Percentiles rank a stretch among this genome's conserved stretches.
phyloP scores from a whole-genome alignment of 2,888 invertebrate species.

The Trichogramma evanescens region DNA sequence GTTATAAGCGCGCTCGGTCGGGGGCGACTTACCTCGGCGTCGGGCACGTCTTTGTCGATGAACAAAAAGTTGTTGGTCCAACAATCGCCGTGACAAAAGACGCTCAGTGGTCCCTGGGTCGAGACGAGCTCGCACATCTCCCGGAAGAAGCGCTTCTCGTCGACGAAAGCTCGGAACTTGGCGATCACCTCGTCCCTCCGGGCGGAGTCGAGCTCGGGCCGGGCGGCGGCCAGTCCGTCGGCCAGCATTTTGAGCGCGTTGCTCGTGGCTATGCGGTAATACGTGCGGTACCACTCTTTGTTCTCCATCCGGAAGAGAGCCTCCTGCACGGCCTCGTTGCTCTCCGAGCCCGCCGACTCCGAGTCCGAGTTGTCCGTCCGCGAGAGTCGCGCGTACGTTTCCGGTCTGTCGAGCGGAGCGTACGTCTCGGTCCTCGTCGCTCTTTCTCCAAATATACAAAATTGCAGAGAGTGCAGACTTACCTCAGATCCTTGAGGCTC shows the following conservation, averaged over 20 bases:
- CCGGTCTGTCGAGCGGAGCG: conserved; percentile 32
- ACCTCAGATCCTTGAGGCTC: conserved; percentile 44
- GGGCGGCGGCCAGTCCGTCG: conserved; percentile 37
- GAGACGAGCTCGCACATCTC: conserved; percentile 61
- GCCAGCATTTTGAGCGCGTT: conserved; percentile 62
- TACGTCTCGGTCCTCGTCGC: no score
- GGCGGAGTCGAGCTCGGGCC: conserved; percentile 31
- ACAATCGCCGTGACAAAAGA: conserved; percentile 68
- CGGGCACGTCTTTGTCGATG: conserved; percentile 46
- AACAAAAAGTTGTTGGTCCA: conserved; percentile 71
- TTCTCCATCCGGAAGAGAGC: conserved; percentile 61
- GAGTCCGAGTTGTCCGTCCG: conserved; percentile 25
- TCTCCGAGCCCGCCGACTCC: conserved; percentile 18
- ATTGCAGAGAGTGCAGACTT: conserved; percentile 9
- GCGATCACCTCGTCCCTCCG: conserved; percentile 52
- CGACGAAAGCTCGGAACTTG: conserved; percentile 57
- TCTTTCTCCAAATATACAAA: not conserved
- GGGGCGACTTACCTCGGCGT: conserved; percentile 30
- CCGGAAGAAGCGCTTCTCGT: conserved; percentile 59
- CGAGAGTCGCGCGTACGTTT: conserved; percentile 37
- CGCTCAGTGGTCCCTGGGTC: conserved; percentile 58
- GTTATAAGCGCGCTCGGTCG: not conserved
- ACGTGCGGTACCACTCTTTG: conserved; percentile 62
- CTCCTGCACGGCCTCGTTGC: conserved; percentile 43
- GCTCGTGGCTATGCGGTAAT: conserved; percentile 58